These are phyloP conservation scores for Synergus laeviventris DNA, from an alignment of 2,888 invertebrate genomes.

Conservation along the genomic window DNA sequence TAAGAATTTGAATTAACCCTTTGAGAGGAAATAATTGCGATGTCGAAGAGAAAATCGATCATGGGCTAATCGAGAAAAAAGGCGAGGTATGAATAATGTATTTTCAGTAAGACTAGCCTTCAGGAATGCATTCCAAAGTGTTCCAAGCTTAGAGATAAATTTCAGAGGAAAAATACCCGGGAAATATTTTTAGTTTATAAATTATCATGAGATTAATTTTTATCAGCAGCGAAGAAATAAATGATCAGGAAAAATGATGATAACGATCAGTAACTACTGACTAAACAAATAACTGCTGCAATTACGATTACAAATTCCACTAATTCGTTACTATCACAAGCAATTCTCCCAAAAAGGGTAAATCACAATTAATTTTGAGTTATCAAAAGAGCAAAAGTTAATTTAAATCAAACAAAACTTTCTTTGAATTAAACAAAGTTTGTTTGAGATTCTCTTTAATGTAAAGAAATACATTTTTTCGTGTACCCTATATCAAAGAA, in stretches of 20 bases:
- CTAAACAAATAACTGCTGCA: neutral
- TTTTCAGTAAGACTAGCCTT: constrained; percentile 41
- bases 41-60: constrained; percentile 13
- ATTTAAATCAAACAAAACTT: too few species aligned
- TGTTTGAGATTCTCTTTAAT: too few species aligned
- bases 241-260: neutral
- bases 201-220: constrained; percentile 1
- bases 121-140: constrained; percentile 44
- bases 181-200: neutral
- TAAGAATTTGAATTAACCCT: neutral
- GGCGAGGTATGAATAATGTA: constrained; percentile 50
- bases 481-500: too few species aligned
- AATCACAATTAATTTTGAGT: neutral
- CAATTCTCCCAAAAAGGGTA: neutral
- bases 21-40: neutral
- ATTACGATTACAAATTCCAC: neutral
- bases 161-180: neutral
- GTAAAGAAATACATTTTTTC: too few species aligned
- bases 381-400: too few species aligned
- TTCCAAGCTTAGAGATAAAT: constrained; percentile 40
- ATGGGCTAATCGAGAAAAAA: constrained; percentile 12
- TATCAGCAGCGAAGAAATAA: neutral
- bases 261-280: neutral
- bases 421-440: too few species aligned
- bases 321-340: neutral